phyloP scores from a whole-genome alignment of 2,888 invertebrate genomes.

The Acrocyrtus sp. region DNA sequence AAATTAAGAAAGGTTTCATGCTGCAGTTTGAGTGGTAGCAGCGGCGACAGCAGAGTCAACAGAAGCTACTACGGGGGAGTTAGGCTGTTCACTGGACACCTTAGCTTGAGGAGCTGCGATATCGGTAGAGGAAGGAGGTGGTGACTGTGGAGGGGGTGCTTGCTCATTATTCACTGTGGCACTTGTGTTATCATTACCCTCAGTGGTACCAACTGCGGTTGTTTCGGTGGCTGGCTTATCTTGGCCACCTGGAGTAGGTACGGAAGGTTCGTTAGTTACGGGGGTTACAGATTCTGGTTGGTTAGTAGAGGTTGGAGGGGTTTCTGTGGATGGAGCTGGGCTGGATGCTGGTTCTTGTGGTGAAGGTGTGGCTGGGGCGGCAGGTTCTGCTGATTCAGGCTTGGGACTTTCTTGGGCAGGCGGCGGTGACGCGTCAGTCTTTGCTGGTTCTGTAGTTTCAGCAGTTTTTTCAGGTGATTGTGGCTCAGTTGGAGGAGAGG shows the following conservation, averaged over 20 bases:
- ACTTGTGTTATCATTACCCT: constrained; percentile 5
- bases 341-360: constrained; percentile 16
- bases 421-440: too few species aligned
- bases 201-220: constrained; percentile 4
- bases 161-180: not conserved
- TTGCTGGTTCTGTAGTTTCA: too few species aligned
- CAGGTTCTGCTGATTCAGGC: not conserved
- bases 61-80: not conserved
- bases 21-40: too few species aligned
- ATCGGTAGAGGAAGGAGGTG: not conserved
- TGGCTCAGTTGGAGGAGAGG: constrained; percentile 2
- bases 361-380: not conserved
- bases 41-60: too few species aligned
- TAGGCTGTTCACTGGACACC: not conserved
- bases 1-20: too few species aligned
- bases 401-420: constrained; percentile 6
- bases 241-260: constrained; percentile 14
- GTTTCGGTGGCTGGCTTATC: constrained; percentile 13
- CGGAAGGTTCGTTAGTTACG: not conserved
- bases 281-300: constrained; percentile 8
- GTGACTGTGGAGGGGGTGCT: constrained; percentile 5
- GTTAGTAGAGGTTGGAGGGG: constrained; percentile 11
- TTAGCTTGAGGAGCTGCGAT: constrained; percentile 15
- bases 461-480: constrained; percentile 6
- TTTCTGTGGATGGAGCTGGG: constrained; percentile 4